phyloP scores from a whole-genome alignment of 2,888 invertebrate genomes.

The Mystacides longicornis region DNA sequence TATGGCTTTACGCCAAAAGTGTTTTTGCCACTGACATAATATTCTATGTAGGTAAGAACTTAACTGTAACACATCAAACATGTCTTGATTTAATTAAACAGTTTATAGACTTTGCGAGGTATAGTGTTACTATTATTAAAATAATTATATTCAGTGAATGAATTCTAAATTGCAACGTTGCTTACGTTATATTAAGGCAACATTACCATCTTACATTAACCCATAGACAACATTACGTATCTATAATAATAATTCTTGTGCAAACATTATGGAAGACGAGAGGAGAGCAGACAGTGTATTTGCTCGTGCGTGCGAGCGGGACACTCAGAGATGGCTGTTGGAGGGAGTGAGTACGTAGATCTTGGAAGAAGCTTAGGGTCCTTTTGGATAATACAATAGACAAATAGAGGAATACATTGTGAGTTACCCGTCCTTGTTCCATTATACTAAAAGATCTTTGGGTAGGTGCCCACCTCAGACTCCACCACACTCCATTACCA shows the following conservation, averaged over 20 bases:
- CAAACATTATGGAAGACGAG: background rate
- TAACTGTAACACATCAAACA: no score
- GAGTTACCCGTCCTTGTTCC: slow-evolving; percentile 8
- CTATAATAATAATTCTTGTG: background rate
- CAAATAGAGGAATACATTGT: slow-evolving; percentile 25
- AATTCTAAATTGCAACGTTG: slow-evolving; percentile 8
- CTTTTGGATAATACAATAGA: slow-evolving; percentile 24
- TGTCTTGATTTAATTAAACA: no score
- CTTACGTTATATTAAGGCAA: slow-evolving; percentile 1
- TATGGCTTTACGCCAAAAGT: no score
- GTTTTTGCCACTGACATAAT: no score
- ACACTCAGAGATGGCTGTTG: background rate
- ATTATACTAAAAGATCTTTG: no score
- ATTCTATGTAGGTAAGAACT: no score
- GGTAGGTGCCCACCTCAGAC: no score
- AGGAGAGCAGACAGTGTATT: no score
- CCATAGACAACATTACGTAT: background rate
- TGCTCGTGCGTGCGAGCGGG: background rate
- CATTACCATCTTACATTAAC: background rate
- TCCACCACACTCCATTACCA: no score
- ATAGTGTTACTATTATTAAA: background rate
- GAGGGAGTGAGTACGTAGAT: background rate
- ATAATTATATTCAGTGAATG: background rate
- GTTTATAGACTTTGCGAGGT: no score
- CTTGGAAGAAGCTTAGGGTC: slow-evolving; percentile 14